Conservation (phyloP, 2,797 vertebrate species). For the Aphelocoma californica region DNA sequence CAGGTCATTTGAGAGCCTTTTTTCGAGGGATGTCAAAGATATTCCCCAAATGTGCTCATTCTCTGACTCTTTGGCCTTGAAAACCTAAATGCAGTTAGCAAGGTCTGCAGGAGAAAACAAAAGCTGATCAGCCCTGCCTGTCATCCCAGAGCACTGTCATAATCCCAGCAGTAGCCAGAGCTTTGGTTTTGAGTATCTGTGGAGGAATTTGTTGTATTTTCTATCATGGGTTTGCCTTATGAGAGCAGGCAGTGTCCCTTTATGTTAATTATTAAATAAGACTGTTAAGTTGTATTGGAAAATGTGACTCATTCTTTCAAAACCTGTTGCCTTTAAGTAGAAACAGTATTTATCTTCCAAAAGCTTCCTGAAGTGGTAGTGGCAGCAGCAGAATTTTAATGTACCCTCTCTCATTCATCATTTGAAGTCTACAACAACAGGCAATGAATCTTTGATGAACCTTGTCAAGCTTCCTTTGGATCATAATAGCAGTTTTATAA, state of each 20-base stretch:
- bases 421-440: constrained; percentile 5
- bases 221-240: neutral
- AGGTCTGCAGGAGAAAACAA: neutral
- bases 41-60: neutral
- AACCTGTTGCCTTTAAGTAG: constrained; percentile 4
- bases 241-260: neutral
- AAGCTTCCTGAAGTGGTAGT: neutral
- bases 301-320: neutral
- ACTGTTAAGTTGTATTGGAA: neutral
- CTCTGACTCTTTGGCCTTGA: neutral
- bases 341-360: neutral
- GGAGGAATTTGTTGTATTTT: neutral
- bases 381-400: constrained; percentile 34
- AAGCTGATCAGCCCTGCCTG: neutral
- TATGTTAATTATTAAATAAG: neutral
- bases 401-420: constrained; percentile 13
- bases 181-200: neutral
- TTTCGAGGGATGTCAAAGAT: neutral
- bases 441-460: constrained; percentile 27
- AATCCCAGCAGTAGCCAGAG: neutral
- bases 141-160: neutral
- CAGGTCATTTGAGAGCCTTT: neutral
- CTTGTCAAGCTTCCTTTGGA: neutral
- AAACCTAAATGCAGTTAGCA: neutral
- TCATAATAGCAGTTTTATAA: neutral